phyloP scores from a whole-genome alignment of 2,888 invertebrate genomes.

The Oscheius onirici region DNA sequence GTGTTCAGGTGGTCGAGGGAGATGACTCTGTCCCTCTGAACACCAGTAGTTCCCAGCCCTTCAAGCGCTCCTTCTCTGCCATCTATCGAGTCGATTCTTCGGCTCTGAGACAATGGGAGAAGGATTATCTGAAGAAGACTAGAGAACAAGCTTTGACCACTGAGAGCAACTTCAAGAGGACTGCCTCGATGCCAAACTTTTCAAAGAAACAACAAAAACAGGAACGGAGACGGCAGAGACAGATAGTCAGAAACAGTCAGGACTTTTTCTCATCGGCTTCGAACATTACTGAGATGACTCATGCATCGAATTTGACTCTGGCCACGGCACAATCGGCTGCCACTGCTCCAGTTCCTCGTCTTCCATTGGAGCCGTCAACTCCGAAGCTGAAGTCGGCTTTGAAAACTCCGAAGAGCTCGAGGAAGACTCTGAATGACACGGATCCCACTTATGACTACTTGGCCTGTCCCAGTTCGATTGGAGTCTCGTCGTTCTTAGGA shows the following conservation, averaged over 20 bases:
- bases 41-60: conserved; percentile 42
- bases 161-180: conserved; percentile 60
- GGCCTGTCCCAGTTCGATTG: conserved; percentile 44
- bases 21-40: conserved; percentile 49
- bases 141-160: conserved; percentile 10
- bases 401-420: conserved; percentile 38
- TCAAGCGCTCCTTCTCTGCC: conserved; percentile 55
- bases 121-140: conserved; percentile 50
- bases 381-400: conserved; percentile 50
- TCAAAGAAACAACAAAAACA: conserved; percentile 47
- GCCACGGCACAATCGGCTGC: conserved; percentile 39
- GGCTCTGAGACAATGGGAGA: conserved; percentile 65
- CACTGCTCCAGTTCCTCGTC: conserved; percentile 37
- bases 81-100: conserved; percentile 64
- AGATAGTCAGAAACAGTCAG: conserved; percentile 31
- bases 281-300: conserved; percentile 48
- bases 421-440: conserved; percentile 10
- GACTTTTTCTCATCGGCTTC: conserved; percentile 52
- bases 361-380: conserved; percentile 34
- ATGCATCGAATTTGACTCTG: conserved; percentile 43
- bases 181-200: conserved; percentile 66
- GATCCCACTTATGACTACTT: conserved; percentile 51
- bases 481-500: conserved; percentile 49
- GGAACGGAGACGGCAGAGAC: conserved; percentile 23
- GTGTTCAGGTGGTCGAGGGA: conserved; percentile 55